Evolutionary conservation across 2,888 invertebrate species (phyloP), one percentile per base, ranked within the genome.

Genomic region (Eutolmus rufibarbis): DNA sequence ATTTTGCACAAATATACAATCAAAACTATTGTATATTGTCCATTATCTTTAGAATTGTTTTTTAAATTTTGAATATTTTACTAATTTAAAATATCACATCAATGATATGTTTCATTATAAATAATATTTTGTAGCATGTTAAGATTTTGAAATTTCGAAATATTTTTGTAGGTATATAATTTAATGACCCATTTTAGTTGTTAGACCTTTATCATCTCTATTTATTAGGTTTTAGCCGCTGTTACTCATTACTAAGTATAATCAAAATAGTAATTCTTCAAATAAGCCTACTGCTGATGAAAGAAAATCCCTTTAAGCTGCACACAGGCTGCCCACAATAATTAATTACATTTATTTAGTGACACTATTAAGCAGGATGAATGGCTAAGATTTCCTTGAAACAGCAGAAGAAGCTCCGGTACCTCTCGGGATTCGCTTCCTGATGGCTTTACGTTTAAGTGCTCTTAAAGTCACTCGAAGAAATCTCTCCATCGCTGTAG

Each of bases 341-440:
- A 79, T 79, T 79, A 79, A 79, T 56, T 79, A 79, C 23, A 28
- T 79, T 79, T 79, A 78, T 78, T 37, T 78, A 78, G 78, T 78
- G 43, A 12, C 78, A 43, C 78, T 43, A 78, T 78, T 78, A 79
- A 79, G 79, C 16, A 16, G 79, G 56, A 79, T 79, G 31, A 79
- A 79, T 79, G 14, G 51, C 51, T 16, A 31, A 79, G 78, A 46
- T 79, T 79, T 56, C 31, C 79, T 23, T 79, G 79, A 23, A 78
- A 40, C 28, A 79, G 28, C 8, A 78, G 40, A 14, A 51, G 16
- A 79, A 46, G 43, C 14, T 46, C 14, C 40, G 28, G 12, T 56
- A 66, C 56, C 51, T 51, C 51, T 51, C 23, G 51, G 28, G 51
- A 79, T n/a, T 46, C 56, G n/a, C 28, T 51, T 79, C 51, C 31